Evolutionary conservation across 2,888 invertebrate genomes (phyloP).

Genomic region (Drosophila anomelani): DNA sequence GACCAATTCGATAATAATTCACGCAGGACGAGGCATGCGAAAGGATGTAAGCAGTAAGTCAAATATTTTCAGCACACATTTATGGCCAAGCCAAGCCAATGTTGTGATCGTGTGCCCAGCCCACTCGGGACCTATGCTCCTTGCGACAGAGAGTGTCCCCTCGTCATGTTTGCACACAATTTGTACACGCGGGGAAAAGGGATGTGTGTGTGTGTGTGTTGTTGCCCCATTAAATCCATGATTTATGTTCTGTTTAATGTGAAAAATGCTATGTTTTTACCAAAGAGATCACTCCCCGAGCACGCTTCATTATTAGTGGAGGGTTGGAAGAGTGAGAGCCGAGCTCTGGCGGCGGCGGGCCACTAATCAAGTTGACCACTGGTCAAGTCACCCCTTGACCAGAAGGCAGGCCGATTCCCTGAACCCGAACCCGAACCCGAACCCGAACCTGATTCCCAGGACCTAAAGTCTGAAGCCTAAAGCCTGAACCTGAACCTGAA

Average conservation of each 20-base stretch:
- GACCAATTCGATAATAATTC: conserved; percentile 73
- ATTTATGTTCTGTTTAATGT: conserved; percentile 83
- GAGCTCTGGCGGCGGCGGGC: background rate
- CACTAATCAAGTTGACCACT: conserved; percentile 83
- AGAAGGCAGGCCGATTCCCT: conserved; percentile 2
- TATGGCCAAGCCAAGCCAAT: conserved; percentile 64
- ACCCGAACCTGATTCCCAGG: conserved; percentile 7
- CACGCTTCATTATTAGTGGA: conserved; percentile 52
- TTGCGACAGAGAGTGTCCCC: conserved; percentile 15
- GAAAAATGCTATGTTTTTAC: conserved; percentile 82
- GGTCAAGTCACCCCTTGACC: conserved; percentile 62
- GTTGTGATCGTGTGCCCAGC: conserved; percentile 81
- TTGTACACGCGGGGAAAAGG: conserved; percentile 32
- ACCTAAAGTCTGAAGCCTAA: background rate
- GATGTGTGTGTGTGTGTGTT: conserved; percentile 39
- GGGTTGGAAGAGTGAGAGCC: conserved; percentile 5
- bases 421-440: conserved; percentile 6
- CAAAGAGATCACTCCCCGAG: conserved; percentile 82
- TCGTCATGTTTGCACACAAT: conserved; percentile 49
- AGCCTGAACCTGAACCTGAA: background rate
- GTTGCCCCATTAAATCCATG: conserved; percentile 76
- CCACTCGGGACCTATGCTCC: conserved; percentile 60
- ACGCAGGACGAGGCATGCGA: conserved; percentile 45
- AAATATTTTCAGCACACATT: conserved; percentile 76
- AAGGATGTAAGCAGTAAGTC: conserved; percentile 71